Evolutionary conservation across 1,140 invertebrate species (phyloP).

Genomic region (Neodiprion lecontei): DNA sequence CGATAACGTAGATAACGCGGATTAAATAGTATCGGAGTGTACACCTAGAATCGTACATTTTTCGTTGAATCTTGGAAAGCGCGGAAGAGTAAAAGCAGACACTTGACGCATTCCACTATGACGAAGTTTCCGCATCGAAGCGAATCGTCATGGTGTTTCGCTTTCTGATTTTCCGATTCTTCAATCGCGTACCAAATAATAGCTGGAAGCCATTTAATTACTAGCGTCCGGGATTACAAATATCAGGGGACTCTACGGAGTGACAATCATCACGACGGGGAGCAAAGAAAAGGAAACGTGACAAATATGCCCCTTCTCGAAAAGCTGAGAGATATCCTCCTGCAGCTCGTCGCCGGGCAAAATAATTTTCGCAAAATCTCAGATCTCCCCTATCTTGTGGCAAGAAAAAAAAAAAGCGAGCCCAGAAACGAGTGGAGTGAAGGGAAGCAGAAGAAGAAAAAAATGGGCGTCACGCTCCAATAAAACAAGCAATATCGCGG

Average conservation of each 20-base stretch:
- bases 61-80: not conserved
- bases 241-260: no score
- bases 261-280: no score
- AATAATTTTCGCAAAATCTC: conserved; percentile 2
- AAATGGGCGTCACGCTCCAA: conserved; percentile 51
- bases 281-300: not conserved
- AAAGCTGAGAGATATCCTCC: not conserved
- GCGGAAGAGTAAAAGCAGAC: not conserved
- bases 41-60: not conserved
- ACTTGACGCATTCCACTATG: no score
- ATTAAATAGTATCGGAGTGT: not conserved
- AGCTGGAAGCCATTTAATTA: no score
- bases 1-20: not conserved
- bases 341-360: not conserved
- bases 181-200: no score
- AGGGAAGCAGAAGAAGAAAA: not conserved
- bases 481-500: conserved; percentile 56
- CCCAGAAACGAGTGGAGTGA: no score
- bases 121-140: no score
- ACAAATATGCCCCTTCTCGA: not conserved
- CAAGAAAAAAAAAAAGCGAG: conserved; percentile 21
- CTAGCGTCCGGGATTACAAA: no score
- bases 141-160: no score
- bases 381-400: not conserved
- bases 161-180: no score